Conservation (phyloP, 2,113 vertebrate species). For the Hyperoodon ampullatus region DNA sequence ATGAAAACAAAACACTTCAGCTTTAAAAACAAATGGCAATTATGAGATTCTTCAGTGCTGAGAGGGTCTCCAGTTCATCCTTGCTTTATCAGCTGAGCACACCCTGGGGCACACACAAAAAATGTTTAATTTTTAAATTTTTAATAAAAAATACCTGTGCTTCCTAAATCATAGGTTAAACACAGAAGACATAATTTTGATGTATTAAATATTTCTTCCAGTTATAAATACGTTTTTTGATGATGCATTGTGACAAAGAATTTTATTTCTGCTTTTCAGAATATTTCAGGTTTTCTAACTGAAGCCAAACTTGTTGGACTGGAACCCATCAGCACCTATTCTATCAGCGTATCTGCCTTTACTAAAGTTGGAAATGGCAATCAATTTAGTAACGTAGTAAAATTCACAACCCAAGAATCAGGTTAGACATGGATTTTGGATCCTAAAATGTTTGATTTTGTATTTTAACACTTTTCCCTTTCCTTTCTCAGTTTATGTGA, state of each 20-base stretch:
- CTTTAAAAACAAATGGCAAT: not conserved
- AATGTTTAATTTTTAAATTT: not conserved
- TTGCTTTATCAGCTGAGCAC: not conserved
- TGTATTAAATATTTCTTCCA: not conserved
- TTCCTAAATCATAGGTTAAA: slow-evolving; percentile 40
- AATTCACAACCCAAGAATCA: slow-evolving; percentile 94
- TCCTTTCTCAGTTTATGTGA: not conserved
- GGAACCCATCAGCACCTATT: slow-evolving; percentile 92
- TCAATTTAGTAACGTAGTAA: slow-evolving; percentile 92
- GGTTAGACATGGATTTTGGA: slow-evolving; percentile 83
- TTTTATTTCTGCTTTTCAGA: slow-evolving; percentile 85
- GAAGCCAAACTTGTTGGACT: slow-evolving; percentile 88
- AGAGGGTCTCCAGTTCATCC: not conserved
- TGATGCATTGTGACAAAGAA: not conserved
- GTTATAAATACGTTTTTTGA: not conserved
- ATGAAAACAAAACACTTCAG: not conserved
- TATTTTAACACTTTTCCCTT: slow-evolving; percentile 46
- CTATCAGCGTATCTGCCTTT: slow-evolving; percentile 92
- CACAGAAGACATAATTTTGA: not conserved
- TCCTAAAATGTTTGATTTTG: slow-evolving; percentile 57
- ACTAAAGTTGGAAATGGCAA: slow-evolving; percentile 96
- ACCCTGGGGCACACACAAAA: not conserved
- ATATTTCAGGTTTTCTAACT: slow-evolving; percentile 91
- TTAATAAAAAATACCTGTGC: not conserved
- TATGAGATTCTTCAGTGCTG: not conserved